phyloP scores from a whole-genome alignment of 2,113 vertebrate species.

The Xenus cinereus region DNA sequence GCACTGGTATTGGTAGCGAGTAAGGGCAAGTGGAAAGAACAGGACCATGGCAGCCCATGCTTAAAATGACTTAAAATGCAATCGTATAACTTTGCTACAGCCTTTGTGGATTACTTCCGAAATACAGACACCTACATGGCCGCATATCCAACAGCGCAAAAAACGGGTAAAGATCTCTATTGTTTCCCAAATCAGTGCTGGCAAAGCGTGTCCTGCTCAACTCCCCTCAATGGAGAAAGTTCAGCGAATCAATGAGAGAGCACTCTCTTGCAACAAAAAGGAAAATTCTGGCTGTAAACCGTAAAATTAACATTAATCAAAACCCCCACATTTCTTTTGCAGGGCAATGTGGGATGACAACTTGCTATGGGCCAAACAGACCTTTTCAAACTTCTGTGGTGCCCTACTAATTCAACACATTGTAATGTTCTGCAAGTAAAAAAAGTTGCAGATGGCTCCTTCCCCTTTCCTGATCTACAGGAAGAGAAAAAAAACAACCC shows the following conservation, averaged over 20 bases:
- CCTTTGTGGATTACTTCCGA: neutral
- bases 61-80: neutral
- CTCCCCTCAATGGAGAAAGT: neutral
- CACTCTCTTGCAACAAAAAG: neutral
- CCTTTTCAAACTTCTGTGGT: neutral
- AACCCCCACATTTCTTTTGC: neutral
- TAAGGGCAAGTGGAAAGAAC: neutral
- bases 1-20: neutral
- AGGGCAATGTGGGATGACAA: neutral
- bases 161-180: neutral
- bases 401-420: neutral
- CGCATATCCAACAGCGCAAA: neutral
- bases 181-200: neutral
- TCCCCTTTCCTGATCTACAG: neutral
- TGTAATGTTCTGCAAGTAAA: neutral
- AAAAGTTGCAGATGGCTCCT: neutral
- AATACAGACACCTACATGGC: neutral
- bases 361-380: neutral
- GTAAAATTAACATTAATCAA: neutral
- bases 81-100: neutral
- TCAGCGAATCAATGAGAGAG: neutral
- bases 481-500: neutral
- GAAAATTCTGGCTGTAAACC: neutral
- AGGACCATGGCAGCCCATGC: neutral
- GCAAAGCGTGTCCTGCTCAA: neutral